Percentiles rank a stretch among this genome's conserved stretches.
These are phyloP conservation scores for Sebastolobus altivelis DNA, from an alignment of 2,797 vertebrate species.

Conservation along the genomic window DNA sequence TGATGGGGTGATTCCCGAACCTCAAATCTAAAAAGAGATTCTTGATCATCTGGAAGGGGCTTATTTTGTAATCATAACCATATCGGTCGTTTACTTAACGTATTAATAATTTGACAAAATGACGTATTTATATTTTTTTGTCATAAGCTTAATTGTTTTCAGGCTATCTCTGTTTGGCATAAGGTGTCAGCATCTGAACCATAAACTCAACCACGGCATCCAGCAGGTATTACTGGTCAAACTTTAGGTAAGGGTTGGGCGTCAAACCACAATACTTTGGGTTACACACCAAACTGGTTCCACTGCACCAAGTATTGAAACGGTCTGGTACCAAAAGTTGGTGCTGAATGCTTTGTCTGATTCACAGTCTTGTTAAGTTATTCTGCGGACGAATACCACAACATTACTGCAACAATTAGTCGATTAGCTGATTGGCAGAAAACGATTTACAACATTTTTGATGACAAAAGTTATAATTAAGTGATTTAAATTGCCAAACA, in stretches of 20 bases:
- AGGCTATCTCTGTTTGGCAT: neutral
- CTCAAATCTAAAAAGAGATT: neutral
- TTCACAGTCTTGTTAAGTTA: neutral
- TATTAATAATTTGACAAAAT: neutral
- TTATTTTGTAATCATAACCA: constrained; percentile 2
- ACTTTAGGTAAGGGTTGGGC: neutral
- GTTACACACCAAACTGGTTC: neutral
- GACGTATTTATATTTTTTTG: neutral
- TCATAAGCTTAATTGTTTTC: neutral
- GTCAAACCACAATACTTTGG: neutral
- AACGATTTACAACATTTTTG: neutral
- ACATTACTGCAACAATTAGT: neutral
- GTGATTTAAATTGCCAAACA: neutral
- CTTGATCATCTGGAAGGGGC: neutral
- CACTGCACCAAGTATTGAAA: neutral
- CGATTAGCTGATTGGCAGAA: neutral
- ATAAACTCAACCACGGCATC: too few species aligned
- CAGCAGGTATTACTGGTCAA: neutral
- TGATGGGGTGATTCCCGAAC: neutral
- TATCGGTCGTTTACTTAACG: neutral
- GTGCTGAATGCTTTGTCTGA: neutral
- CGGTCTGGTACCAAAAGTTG: neutral
- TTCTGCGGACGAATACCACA: neutral
- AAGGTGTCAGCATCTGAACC: neutral
- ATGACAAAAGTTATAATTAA: neutral